Percentiles rank a stretch among this genome's conserved stretches.
Evolutionary conservation across 2,113 vertebrate genomes (phyloP).

Genomic region (Miniopterus natalensis): DNA sequence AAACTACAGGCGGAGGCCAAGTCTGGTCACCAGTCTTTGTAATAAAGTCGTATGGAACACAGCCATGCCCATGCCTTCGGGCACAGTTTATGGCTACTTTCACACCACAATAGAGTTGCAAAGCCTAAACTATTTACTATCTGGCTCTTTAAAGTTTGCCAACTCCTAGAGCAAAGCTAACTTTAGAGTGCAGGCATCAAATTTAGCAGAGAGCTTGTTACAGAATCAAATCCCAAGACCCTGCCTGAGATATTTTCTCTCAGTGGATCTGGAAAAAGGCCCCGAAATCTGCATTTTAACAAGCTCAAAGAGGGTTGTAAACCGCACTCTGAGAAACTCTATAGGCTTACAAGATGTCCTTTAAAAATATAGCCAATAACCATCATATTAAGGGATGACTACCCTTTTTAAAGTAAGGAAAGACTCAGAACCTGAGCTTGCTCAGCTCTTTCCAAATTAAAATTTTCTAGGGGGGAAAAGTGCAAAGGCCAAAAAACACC

Average conservation of each 20-base stretch:
- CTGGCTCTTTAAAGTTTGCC: background rate
- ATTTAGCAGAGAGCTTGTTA: background rate
- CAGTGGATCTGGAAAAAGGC: background rate
- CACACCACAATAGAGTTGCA: background rate
- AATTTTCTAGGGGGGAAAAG: constrained; percentile 61
- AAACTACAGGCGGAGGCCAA: background rate
- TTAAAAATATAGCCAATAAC: constrained; percentile 38
- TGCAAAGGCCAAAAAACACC: constrained; percentile 71
- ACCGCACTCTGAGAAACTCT: constrained; percentile 13
- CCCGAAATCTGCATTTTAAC: background rate
- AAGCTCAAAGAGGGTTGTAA: background rate
- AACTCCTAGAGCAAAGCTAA: background rate
- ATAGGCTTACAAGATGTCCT: background rate
- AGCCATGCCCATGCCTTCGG: background rate
- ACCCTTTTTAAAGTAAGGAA: constrained; percentile 15
- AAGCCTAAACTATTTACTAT: background rate
- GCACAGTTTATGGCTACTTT: background rate
- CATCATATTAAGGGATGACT: constrained; percentile 36
- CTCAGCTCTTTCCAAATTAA: constrained; percentile 52
- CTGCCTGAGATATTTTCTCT: background rate
- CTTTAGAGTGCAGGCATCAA: background rate
- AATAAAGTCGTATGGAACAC: background rate
- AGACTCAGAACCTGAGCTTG: constrained; percentile 28
- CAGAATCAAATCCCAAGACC: background rate
- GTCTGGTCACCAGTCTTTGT: background rate